These are phyloP conservation scores for Magallana nippona DNA, from an alignment of 2,888 invertebrate species.

Conservation along the genomic window DNA sequence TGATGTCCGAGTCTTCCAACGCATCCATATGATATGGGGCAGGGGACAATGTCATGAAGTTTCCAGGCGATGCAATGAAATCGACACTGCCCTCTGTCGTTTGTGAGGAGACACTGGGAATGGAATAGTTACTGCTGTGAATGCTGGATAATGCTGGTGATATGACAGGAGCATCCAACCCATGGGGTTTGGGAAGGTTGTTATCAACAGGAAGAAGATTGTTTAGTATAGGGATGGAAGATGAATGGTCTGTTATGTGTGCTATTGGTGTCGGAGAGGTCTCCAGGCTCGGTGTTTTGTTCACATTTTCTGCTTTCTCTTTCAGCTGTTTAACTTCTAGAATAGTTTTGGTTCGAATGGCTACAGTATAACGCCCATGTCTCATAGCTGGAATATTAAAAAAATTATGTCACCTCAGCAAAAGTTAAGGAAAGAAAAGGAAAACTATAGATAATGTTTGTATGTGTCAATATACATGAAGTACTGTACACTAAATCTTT, in stretches of 20 bases:
- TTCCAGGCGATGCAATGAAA: conserved; percentile 1
- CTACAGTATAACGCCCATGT: conserved; percentile 62
- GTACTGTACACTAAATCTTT: too few species aligned
- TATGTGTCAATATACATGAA: too few species aligned
- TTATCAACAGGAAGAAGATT: not conserved
- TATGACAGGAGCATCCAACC: not conserved
- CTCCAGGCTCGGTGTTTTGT: not conserved
- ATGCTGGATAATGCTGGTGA: not conserved
- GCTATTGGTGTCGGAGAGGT: not conserved
- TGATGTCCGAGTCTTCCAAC: not conserved
- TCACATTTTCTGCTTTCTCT: conserved; percentile 29
- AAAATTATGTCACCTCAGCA: not conserved
- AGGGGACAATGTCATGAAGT: conserved; percentile 22
- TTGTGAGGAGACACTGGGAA: not conserved
- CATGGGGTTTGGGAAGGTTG: not conserved
- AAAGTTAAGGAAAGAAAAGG: too few species aligned
- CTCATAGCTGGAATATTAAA: conserved; percentile 56
- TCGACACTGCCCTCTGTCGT: not conserved
- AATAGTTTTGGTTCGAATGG: conserved; percentile 62
- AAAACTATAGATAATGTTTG: too few species aligned
- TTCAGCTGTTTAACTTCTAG: conserved; percentile 59
- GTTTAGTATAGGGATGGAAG: conserved; percentile 4
- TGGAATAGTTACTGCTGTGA: not conserved
- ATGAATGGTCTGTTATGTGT: not conserved
- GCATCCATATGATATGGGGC: not conserved